Evolutionary conservation across 1,140 invertebrate genomes (phyloP).

Genomic region (Calephelis virginiensis): DNA sequence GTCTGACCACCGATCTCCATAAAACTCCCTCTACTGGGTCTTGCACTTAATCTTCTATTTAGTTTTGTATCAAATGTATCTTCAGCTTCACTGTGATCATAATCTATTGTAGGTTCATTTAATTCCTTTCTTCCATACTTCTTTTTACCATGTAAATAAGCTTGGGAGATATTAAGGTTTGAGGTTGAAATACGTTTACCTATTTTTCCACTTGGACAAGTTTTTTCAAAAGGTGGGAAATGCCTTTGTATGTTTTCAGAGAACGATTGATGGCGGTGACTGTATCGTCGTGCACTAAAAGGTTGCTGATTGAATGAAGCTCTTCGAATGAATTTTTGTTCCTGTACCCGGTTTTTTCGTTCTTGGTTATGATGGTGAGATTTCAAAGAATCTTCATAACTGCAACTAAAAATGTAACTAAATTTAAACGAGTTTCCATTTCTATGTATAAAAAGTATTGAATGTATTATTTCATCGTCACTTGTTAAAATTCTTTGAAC

Average conservation of each 20-base stretch:
- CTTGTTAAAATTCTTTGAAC: no score
- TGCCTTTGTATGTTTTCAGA: constrained; percentile 68
- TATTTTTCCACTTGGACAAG: constrained; percentile 41
- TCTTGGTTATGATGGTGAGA: constrained; percentile 66
- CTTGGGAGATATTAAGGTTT: constrained; percentile 55
- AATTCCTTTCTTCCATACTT: constrained; percentile 60
- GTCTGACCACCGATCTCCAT: constrained; percentile 65
- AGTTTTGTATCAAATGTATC: constrained; percentile 64
- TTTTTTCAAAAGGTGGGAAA: constrained; percentile 55
- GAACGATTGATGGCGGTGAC: constrained; percentile 61
- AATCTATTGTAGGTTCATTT: constrained; percentile 71
- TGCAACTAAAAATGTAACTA: constrained; percentile 70
- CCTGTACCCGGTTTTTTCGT: constrained; percentile 39
- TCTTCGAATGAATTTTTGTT: constrained; percentile 49
- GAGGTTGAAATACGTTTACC: constrained; percentile 62
- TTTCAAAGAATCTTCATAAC: constrained; percentile 83
- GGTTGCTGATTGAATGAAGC: constrained; percentile 63
- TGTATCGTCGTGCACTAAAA: constrained; percentile 41
- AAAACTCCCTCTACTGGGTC: constrained; percentile 58
- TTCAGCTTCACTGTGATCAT: constrained; percentile 75
- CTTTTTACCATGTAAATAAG: constrained; percentile 57
- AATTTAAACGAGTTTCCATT: background rate
- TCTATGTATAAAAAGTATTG: no score
- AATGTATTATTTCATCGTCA: no score
- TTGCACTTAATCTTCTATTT: constrained; percentile 47